Percentiles rank a stretch among this genome's conserved stretches.
phyloP scores from a whole-genome alignment of 2,113 vertebrate species.

The Calyptomena viridis region DNA sequence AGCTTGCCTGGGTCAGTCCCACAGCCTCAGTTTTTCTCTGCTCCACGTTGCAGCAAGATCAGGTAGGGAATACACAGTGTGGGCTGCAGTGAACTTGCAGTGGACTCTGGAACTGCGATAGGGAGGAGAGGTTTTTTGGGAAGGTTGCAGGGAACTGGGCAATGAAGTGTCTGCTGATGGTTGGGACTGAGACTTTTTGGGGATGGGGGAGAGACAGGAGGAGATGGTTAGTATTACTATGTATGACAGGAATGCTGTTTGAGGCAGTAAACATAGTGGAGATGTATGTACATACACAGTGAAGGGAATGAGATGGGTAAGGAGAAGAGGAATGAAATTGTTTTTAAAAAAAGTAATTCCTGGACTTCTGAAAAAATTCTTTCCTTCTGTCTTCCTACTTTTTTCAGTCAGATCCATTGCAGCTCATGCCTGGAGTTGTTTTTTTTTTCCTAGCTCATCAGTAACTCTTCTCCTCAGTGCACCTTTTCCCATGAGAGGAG shows the following conservation, averaged over 20 bases:
- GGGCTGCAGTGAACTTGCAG: neutral
- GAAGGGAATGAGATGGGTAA: neutral
- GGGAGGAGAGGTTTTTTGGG: neutral
- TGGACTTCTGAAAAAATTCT: neutral
- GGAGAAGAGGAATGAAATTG: neutral
- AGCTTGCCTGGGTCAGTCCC: neutral
- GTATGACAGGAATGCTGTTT: neutral
- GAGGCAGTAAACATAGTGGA: neutral
- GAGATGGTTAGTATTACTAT: neutral
- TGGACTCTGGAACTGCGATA: neutral
- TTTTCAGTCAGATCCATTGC: neutral
- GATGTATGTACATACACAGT: rapidly evolving
- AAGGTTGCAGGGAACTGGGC: neutral
- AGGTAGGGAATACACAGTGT: neutral
- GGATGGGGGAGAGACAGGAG: neutral
- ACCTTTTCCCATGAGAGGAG: neutral
- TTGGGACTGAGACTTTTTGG: neutral
- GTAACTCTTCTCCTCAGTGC: neutral
- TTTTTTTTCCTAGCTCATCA: neutral
- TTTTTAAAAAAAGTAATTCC: neutral
- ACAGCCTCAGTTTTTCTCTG: neutral
- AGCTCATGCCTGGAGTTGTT: neutral
- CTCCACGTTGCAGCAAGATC: neutral
- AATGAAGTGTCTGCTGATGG: neutral
- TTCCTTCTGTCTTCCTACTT: neutral